Evolutionary conservation across 2,888 invertebrate species (phyloP), one percentile per base, ranked within the genome.

Genomic region (Epsilonema sp.): DNA sequence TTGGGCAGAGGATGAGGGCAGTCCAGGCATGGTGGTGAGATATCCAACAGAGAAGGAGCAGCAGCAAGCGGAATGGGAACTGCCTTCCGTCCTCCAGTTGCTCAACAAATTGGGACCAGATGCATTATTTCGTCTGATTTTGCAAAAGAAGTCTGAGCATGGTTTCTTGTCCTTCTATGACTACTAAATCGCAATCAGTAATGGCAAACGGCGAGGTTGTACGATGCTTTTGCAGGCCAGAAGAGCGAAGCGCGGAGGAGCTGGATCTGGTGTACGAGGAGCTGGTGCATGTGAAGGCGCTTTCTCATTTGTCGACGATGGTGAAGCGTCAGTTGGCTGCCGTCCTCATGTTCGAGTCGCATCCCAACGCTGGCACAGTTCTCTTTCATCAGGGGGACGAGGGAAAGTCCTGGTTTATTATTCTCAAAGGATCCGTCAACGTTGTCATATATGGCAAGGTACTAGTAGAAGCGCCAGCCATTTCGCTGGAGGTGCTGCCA

Each of bases 381-480:
- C 54, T 62, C 1, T 64, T 61, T 47, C 56, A 54, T 22, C 51
- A 39, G n/a, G 82, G 83, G 42, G 82, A 82, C 65, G 79, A 80
- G 64, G 82, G 82, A 42, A 75, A 78, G 56, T 80, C 79, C 40
- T 83, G 82, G 82, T 83, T 81, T 67, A 80, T 83, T 53, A 76
- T 83, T 54, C 73, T 82, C 47, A 75, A 78, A 59, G 83, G 82
- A 40, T 80, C 80, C 4, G 82, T 83, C 40, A 80, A 82, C 65
- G 82, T 83, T 48, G 79, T 79, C 54, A 82, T 82, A 55, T 78
- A 80, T 64, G 82, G 81, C 51, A 82, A 82, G 63, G 70, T 70
- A n/a, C n/a, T n/a, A n/a, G n/a, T n/a, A n/a, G n/a, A n/a, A n/a
- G n/a, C 44, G 38, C 42, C n/a, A 16, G 11, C n/a, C 13, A 21